These are phyloP conservation scores for Acrocephalus kingi DNA, from an alignment of 2,113 vertebrate species.

Conservation along the genomic window DNA sequence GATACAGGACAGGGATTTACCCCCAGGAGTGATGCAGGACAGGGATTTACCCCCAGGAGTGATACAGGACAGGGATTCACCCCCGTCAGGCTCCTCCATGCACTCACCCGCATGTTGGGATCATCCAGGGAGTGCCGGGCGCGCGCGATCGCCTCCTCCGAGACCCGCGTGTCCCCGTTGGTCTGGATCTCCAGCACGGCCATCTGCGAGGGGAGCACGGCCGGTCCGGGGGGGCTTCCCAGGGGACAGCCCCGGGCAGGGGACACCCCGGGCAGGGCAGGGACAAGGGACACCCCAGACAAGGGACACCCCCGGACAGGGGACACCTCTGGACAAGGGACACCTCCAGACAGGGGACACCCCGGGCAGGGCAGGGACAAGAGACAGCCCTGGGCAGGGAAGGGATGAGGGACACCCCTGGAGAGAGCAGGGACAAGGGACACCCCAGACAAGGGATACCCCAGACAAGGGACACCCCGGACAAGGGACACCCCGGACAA, in stretches of 20 bases:
- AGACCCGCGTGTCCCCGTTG: constrained; percentile 88
- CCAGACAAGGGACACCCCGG: neutral
- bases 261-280: neutral
- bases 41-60: too few relatives aligned
- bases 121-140: constrained; percentile 89
- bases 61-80: too few relatives aligned
- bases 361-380: neutral
- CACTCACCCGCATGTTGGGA: constrained; percentile 89
- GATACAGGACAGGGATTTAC: too few relatives aligned
- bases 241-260: too few relatives aligned
- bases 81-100: neutral
- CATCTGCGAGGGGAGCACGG: constrained; percentile 62
- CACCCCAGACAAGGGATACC: too few relatives aligned
- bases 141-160: constrained; percentile 86
- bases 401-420: neutral
- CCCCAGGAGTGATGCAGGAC: neutral
- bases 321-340: neutral
- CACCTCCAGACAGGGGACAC: neutral
- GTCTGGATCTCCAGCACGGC: constrained; percentile 90
- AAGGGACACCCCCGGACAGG: neutral
- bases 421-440: neutral
- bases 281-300: neutral
- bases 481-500: neutral
- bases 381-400: neutral
- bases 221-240: neutral